Evolutionary conservation across 1,140 invertebrate genomes (phyloP).

Genomic region (Drosophila bocqueti): DNA sequence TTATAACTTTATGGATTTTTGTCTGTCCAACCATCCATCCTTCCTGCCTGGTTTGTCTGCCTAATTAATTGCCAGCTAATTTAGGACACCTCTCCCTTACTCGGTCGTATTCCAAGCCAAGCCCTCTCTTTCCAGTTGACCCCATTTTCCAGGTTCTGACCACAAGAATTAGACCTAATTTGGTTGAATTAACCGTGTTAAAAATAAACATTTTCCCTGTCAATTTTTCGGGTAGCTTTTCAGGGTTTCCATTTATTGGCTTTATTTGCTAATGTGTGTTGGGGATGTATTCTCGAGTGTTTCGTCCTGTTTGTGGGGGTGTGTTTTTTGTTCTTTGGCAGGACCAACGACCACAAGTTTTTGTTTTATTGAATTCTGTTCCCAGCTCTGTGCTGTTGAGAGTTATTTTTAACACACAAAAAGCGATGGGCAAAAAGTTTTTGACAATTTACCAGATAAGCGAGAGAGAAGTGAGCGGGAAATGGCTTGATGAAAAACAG

Average conservation of each 20-base stretch:
- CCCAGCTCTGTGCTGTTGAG: slow-evolving; percentile 25
- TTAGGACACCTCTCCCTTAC: slow-evolving; percentile 5
- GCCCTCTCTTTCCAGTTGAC: slow-evolving; percentile 42
- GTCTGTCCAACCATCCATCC: background rate
- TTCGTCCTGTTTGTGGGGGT: background rate
- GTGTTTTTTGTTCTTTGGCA: slow-evolving; percentile 7
- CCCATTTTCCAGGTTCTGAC: slow-evolving; percentile 56
- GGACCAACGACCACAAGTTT: slow-evolving; percentile 20
- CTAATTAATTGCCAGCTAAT: slow-evolving; percentile 45
- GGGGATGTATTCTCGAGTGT: slow-evolving; percentile 45
- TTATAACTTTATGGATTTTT: slow-evolving; percentile 37
- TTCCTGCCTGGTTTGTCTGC: background rate
- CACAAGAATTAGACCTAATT: slow-evolving; percentile 52
- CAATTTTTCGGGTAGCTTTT: slow-evolving; percentile 25
- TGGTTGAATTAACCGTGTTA: slow-evolving; percentile 61
- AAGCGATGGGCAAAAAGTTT: slow-evolving; percentile 27
- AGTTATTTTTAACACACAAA: slow-evolving; percentile 37
- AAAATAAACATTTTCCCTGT: slow-evolving; percentile 43
- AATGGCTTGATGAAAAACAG: slow-evolving; percentile 24
- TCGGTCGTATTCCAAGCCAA: slow-evolving; percentile 7
- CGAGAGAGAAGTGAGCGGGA: slow-evolving; percentile 4
- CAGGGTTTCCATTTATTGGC: slow-evolving; percentile 48
- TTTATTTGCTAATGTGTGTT: slow-evolving; percentile 46
- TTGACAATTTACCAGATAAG: slow-evolving; percentile 46
- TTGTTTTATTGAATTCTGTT: slow-evolving; percentile 60